Conservation (phyloP, 2,888 invertebrate species). For the Cremastobaeus sp. region DNA sequence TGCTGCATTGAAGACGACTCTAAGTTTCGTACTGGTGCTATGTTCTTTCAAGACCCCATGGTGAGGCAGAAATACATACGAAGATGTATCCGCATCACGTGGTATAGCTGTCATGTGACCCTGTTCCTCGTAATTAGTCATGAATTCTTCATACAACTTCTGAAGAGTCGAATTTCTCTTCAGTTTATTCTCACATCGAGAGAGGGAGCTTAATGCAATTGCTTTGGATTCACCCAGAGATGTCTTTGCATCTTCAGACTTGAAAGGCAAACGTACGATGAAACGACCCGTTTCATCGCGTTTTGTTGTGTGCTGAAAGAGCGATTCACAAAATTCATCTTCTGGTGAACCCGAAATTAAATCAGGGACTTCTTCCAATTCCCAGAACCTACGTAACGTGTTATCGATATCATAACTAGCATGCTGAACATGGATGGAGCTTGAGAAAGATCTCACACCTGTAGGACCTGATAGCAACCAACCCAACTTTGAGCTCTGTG, state of each 20-base stretch:
- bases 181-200: neutral
- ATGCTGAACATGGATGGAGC: no score
- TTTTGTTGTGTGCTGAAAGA: neutral
- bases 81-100: neutral
- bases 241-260: neutral
- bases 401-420: no score
- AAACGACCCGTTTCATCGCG: neutral
- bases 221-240: neutral
- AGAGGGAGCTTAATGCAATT: neutral
- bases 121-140: neutral
- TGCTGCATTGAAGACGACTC: neutral
- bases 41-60: neutral
- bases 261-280: neutral
- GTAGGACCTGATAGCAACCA: no score
- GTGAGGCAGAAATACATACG: neutral
- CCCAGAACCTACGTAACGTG: no score
- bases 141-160: neutral
- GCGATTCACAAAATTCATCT: neutral
- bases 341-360: neutral
- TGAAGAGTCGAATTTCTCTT: neutral
- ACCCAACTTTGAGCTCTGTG: no score
- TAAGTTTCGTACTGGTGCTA: neutral
- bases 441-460: no score
- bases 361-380: neutral
- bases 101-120: neutral